Conservation (phyloP, 1,140 invertebrate species). For the Ceratosolen fusciceps region DNA sequence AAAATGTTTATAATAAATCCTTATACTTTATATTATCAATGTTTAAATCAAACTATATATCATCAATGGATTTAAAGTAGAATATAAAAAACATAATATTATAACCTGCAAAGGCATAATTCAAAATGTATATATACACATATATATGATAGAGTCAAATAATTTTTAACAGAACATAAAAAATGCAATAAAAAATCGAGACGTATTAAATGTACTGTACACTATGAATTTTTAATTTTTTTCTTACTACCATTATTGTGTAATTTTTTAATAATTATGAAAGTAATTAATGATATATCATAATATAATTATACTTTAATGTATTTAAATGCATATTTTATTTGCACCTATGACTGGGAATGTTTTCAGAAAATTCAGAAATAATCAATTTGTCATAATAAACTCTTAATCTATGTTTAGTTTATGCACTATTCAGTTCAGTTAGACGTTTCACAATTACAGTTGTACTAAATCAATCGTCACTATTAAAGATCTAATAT, state of each 20-base stretch:
- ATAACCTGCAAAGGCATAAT: background rate
- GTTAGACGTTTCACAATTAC: conserved; percentile 25
- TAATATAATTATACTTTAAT: conserved; percentile 28
- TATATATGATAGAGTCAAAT: conserved; percentile 7
- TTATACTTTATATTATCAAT: too few species aligned
- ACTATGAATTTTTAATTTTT: background rate
- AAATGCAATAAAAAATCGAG: conserved; percentile 25
- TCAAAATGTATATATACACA: conserved; percentile 3
- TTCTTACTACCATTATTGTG: conserved; percentile 32
- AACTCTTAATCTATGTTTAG: conserved; percentile 41
- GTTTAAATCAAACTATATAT: too few species aligned
- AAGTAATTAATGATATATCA: conserved; percentile 19
- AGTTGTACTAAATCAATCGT: conserved; percentile 27
- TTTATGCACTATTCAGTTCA: conserved; percentile 27
- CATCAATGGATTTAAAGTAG: too few species aligned
- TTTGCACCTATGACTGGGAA: conserved; percentile 28
- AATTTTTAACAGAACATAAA: conserved; percentile 20
- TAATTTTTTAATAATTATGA: conserved; percentile 18
- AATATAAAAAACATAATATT: conserved; percentile 8
- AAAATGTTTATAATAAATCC: too few species aligned
- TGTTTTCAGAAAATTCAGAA: conserved; percentile 34
- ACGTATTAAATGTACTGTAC: conserved; percentile 9
- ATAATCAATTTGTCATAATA: conserved; percentile 15
- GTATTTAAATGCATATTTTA: background rate
- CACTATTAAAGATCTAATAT: conserved; percentile 8